Conservation (phyloP, 2,797 vertebrate genomes). For the Antennarius maculatus region DNA sequence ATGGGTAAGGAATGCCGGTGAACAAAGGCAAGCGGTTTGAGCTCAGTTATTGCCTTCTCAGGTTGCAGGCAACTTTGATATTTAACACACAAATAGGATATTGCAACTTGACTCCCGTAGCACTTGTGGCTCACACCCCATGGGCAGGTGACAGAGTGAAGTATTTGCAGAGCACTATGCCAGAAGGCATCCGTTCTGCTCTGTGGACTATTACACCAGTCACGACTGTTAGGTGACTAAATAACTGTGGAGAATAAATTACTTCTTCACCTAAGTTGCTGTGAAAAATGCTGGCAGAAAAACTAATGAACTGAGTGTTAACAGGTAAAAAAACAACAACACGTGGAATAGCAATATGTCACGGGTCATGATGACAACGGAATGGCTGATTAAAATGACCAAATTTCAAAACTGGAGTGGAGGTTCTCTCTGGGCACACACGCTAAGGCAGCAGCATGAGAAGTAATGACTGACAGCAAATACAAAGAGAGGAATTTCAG, state of each 20-base stretch:
- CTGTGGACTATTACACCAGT: slow-evolving; percentile 21
- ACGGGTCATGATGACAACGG: slow-evolving; percentile 33
- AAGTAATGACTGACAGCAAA: slow-evolving; percentile 62
- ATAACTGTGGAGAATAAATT: slow-evolving; percentile 51
- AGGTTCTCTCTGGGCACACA: slow-evolving; percentile 25
- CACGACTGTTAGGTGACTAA: slow-evolving; percentile 55
- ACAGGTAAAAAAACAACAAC: slow-evolving; percentile 15
- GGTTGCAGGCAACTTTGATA: slow-evolving; percentile 77
- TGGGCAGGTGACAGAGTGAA: slow-evolving; percentile 44
- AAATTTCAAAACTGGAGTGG: slow-evolving; percentile 38
- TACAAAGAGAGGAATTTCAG: slow-evolving; percentile 69
- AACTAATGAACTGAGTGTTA: slow-evolving; percentile 51
- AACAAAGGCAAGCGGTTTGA: slow-evolving; percentile 61
- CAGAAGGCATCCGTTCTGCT: slow-evolving; percentile 37
- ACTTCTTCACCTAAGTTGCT: slow-evolving; percentile 42
- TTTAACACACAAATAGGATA: slow-evolving; percentile 71
- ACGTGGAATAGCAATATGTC: slow-evolving; percentile 32
- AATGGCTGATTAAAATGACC: slow-evolving; percentile 49
- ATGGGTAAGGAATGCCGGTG: slow-evolving; percentile 58
- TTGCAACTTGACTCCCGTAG: slow-evolving; percentile 57
- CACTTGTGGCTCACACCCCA: slow-evolving; percentile 49
- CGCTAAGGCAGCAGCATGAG: slow-evolving; percentile 43
- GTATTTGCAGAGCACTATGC: slow-evolving; percentile 24
- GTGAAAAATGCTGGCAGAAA: slow-evolving; percentile 34
- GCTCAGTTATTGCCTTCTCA: slow-evolving; percentile 67